These are phyloP conservation scores for Phortica okadai DNA, from an alignment of 2,888 invertebrate genomes.

Conservation along the genomic window DNA sequence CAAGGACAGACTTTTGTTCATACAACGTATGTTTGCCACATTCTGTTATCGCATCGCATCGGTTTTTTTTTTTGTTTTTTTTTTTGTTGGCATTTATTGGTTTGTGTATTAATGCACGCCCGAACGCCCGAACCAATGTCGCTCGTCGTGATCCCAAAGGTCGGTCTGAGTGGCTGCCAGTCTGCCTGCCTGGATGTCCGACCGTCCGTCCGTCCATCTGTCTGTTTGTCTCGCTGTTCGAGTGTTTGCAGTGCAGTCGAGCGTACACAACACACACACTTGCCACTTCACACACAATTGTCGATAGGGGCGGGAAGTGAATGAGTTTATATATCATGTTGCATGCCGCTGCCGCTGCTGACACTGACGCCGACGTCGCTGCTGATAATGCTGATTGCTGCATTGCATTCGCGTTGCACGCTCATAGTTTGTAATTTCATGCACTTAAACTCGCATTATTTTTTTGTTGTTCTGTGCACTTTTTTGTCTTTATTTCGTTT, in stretches of 20 bases:
- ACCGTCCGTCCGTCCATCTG: neutral
- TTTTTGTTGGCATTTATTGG: slow-evolving; percentile 29
- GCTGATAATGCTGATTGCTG: slow-evolving; percentile 9
- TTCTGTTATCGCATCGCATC: slow-evolving; percentile 25
- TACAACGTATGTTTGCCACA: slow-evolving; percentile 2
- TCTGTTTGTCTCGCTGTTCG: neutral
- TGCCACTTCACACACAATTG: slow-evolving; percentile 24
- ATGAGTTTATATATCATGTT: slow-evolving; percentile 3
- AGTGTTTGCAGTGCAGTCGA: neutral
- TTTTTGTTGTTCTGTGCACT: neutral
- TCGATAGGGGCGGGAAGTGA: slow-evolving; percentile 1
- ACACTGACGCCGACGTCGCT: slow-evolving; percentile 6
- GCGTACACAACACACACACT: neutral
- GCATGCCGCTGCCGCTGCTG: slow-evolving; percentile 18
- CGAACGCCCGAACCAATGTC: neutral
- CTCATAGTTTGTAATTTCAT: slow-evolving; percentile 58
- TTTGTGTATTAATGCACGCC: slow-evolving; percentile 11
- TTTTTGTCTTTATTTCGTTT: neutral
- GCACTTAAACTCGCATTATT: slow-evolving; percentile 58
- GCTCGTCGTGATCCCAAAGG: neutral
- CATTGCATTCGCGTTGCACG: slow-evolving; percentile 25
- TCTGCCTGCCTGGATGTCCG: neutral
- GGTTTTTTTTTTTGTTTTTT: slow-evolving; percentile 1
- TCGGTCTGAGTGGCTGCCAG: neutral
- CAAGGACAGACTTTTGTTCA: neutral